Conservation (phyloP, 2,888 invertebrate species). For the Macropis europaea region DNA sequence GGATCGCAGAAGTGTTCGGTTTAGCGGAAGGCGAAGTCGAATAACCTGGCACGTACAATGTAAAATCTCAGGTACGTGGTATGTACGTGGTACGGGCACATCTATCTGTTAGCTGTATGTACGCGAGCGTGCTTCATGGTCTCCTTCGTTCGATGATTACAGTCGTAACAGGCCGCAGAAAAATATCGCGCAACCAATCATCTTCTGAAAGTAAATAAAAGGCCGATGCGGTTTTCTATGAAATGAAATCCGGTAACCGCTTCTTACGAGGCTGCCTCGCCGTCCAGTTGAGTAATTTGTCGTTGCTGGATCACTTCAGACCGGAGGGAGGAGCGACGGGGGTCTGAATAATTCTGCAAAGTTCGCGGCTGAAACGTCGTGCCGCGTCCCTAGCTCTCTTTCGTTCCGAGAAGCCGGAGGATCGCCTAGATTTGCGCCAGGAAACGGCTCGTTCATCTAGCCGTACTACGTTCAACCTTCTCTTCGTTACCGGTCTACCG, state of each 20-base stretch:
- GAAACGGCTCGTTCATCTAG: conserved; percentile 41
- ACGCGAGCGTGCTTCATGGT: conserved; percentile 13
- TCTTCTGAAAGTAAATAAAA: conserved; percentile 37
- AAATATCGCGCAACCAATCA: conserved; percentile 8
- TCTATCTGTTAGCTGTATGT: neutral
- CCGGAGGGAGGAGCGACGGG: no score
- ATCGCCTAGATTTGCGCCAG: conserved; percentile 27
- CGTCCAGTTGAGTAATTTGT: neutral
- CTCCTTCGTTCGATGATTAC: conserved; percentile 36
- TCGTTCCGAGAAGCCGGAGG: conserved; percentile 10
- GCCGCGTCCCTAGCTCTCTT: neutral
- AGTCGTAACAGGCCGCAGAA: neutral
- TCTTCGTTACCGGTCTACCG: conserved; percentile 55
- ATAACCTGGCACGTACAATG: conserved; percentile 43
- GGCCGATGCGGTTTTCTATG: neutral
- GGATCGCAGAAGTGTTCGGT: conserved; percentile 57
- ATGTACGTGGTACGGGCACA: conserved; percentile 12
- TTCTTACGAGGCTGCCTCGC: neutral
- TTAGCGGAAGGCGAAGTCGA: conserved; percentile 58
- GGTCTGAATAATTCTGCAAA: neutral
- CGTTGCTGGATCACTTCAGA: neutral
- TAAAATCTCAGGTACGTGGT: conserved; percentile 36
- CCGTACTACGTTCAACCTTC: conserved; percentile 27
- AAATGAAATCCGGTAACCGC: conserved; percentile 2
- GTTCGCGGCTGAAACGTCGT: neutral